A percentile compares a stretch with the other conserved stretches of the same genome.
Evolutionary conservation across 1,140 invertebrate species (phyloP).

Genomic region (Harlomillsia oculata): DNA sequence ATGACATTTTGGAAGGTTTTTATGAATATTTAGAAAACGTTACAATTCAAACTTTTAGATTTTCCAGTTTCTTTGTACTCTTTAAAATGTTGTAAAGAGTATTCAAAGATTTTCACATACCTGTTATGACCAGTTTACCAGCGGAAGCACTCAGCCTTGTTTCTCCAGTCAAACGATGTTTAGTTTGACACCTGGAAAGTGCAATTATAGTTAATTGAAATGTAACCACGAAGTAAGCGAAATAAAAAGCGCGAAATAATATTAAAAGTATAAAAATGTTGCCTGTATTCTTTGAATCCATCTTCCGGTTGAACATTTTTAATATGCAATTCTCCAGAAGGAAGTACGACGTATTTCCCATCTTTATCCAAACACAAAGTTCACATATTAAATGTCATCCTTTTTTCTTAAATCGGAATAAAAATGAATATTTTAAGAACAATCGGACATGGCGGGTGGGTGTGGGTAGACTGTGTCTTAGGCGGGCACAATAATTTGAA

Average conservation of each 20-base stretch:
- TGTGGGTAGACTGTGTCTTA: too few species aligned
- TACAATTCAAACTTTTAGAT: neutral
- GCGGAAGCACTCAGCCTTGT: constrained; percentile 85
- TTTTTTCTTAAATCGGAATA: neutral
- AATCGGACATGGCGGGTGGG: constrained; percentile 38
- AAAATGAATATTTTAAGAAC: constrained; percentile 31
- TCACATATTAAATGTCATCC: neutral
- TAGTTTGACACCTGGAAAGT: constrained; percentile 84
- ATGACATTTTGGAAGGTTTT: too few species aligned
- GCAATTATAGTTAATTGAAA: constrained; percentile 17
- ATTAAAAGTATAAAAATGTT: too few species aligned
- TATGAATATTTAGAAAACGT: too few species aligned
- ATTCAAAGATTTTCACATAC: constrained; percentile 50
- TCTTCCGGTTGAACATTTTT: constrained; percentile 85
- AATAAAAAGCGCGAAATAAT: too few species aligned
- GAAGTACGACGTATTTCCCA: constrained; percentile 84
- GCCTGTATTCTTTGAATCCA: constrained; percentile 62
- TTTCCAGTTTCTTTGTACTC: neutral
- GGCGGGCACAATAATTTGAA: too few species aligned
- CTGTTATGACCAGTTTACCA: constrained; percentile 86
- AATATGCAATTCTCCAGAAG: constrained; percentile 86
- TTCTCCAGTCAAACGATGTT: constrained; percentile 85
- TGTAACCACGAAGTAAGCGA: too few species aligned
- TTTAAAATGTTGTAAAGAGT: neutral
- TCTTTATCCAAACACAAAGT: constrained; percentile 49